Evolutionary conservation across 1,140 invertebrate genomes (phyloP).

Genomic region (Lamellibrachia luymesi): DNA sequence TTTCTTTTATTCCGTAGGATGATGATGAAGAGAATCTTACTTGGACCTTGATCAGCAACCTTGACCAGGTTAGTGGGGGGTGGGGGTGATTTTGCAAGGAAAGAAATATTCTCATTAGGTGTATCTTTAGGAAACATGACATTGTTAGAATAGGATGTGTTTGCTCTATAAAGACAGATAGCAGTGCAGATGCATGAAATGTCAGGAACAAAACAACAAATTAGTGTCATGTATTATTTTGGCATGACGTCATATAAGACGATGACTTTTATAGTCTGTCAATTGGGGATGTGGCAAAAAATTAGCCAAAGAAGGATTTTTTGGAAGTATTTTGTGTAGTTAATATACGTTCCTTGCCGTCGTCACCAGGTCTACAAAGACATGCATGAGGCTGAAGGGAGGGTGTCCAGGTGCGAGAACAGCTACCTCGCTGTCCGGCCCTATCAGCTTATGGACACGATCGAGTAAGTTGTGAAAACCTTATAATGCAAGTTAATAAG

Average conservation of each 20-base stretch:
- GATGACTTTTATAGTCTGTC: too few species aligned
- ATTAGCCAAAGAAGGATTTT: too few species aligned
- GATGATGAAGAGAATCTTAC: constrained; percentile 5
- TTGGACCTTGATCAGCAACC: constrained; percentile 1
- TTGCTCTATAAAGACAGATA: too few species aligned
- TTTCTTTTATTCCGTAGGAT: background rate
- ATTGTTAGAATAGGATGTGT: too few species aligned
- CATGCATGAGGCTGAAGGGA: background rate
- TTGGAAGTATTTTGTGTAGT: too few species aligned
- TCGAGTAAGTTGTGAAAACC: constrained; percentile 6
- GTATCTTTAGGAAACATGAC: too few species aligned
- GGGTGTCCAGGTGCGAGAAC: background rate
- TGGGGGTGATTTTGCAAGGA: background rate
- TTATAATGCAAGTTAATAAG: background rate
- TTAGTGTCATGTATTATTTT: too few species aligned
- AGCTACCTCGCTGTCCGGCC: background rate
- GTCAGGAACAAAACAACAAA: too few species aligned
- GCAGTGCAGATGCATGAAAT: too few species aligned
- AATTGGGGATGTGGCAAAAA: too few species aligned
- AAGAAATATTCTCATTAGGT: too few species aligned
- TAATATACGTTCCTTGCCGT: background rate
- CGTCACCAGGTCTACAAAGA: background rate
- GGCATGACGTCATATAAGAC: too few species aligned
- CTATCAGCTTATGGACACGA: constrained; percentile 12
- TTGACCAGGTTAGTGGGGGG: background rate